Conservation (phyloP, 2,888 invertebrate genomes). For the Vesta saturnalis region DNA sequence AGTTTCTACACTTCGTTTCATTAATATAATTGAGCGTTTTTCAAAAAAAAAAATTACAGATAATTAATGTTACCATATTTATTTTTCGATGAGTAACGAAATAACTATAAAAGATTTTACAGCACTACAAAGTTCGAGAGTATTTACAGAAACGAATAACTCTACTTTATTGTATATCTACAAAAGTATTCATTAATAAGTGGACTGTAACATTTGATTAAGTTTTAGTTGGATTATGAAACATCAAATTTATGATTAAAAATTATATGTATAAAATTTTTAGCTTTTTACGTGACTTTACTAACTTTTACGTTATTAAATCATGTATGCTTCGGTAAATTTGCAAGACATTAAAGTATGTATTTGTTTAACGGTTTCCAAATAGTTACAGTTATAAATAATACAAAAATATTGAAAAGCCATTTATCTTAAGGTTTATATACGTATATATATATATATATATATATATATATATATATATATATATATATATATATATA, state of each 20-base stretch:
- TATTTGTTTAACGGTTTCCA: too few relatives aligned
- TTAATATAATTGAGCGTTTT: neutral
- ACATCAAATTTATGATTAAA: neutral
- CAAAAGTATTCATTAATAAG: conserved; percentile 24
- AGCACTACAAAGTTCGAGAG: conserved; percentile 26
- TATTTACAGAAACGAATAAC: conserved; percentile 23
- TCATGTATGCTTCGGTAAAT: too few relatives aligned
- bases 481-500: too few relatives aligned
- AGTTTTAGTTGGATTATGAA: neutral
- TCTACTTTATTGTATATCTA: conserved; percentile 24
- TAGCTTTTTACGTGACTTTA: too few relatives aligned
- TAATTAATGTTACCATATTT: conserved; percentile 11
- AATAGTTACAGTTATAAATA: too few relatives aligned
- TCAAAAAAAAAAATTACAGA: neutral
- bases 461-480: too few relatives aligned
- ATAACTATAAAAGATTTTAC: conserved; percentile 28
- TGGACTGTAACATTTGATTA: conserved; percentile 21
- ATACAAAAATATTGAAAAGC: too few relatives aligned
- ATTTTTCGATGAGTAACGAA: conserved; percentile 19
- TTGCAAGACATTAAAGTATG: too few relatives aligned
- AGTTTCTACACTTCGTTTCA: neutral
- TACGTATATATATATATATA: too few relatives aligned
- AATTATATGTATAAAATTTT: too few relatives aligned
- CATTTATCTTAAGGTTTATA: too few relatives aligned
- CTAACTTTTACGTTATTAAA: too few relatives aligned